Evolutionary conservation across 1,140 invertebrate genomes (phyloP), one percentile per base, ranked within the genome.

Genomic region (Brachionus paranguensis): DNA sequence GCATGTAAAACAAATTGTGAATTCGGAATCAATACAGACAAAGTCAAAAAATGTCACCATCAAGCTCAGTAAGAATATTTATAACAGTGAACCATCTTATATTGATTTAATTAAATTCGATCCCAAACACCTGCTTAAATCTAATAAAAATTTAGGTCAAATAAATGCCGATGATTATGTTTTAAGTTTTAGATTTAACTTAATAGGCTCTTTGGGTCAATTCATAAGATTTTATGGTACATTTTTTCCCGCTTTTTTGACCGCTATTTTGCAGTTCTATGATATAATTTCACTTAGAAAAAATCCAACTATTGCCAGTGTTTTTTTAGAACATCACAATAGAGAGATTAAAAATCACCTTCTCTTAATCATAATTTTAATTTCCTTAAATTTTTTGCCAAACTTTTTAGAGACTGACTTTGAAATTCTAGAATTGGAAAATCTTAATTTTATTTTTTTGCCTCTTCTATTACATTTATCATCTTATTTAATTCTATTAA

Each of bases 1-100:
- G 6, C n/a, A 64, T 47, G 50, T 11, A 33, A 14, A 14, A 0
- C 55, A 81, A 20, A 20, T 29, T n/a, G 10, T 41, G 2, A 20
- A 81, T 81, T 81, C 78, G 1, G 37, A 81, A 17, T 43, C 78
- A 10, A 68, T 64, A 37, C 78, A 81, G 27, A 7, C 12, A 17
- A 81, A 81, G 33, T 81, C 78, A 41, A 68, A 64, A 60, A 81
- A 81, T 41, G 20, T 81, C 2, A n/a, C 78, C 1, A 60, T 81
- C n/a, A 60, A 68, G 17, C 17, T 81, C 33, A 64, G 8, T 12
- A 27, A 27, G 8, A 76, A 76, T 50, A 11, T 27, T 12, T 2
- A 76, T 50, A 24, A 64, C 2, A 33, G 24, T 41, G 17, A 50
- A n/a, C 10, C 24, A 24, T 24, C n/a, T 14, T 79, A 53, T 24